A percentile compares a stretch with the other conserved stretches of the same genome.
phyloP scores from a whole-genome alignment of 2,113 vertebrate genomes.

The Gavia stellata region DNA sequence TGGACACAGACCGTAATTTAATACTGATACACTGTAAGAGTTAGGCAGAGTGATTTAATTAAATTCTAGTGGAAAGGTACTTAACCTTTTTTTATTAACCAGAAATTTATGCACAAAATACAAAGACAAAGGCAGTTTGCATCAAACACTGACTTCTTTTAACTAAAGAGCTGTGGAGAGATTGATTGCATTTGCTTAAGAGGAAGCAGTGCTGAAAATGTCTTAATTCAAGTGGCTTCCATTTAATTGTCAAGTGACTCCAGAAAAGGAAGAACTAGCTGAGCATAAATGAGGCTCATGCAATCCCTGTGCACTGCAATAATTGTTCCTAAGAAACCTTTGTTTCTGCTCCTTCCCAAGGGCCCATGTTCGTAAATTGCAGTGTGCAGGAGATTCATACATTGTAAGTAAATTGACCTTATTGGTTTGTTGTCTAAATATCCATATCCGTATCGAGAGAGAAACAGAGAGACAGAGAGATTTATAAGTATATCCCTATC shows the following conservation, averaged over 20 bases:
- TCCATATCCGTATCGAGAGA: neutral
- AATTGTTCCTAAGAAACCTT: neutral
- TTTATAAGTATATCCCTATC: accelerated
- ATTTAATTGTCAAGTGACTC: conserved; percentile 44
- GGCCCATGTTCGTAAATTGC: neutral
- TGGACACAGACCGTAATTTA: neutral
- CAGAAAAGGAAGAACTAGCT: neutral
- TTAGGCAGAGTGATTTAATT: neutral
- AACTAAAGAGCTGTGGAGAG: neutral
- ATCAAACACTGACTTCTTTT: conserved; percentile 5
- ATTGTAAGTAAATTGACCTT: neutral
- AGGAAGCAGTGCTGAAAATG: conserved; percentile 27
- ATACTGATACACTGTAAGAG: neutral
- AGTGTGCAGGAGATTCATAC: neutral
- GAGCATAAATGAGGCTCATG: neutral
- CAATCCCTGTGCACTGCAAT: neutral
- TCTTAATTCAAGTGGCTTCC: conserved; percentile 48
- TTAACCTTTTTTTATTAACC: conserved; percentile 29
- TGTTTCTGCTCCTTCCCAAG: neutral
- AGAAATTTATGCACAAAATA: conserved; percentile 30
- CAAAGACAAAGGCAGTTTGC: conserved; percentile 32
- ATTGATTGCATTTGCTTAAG: conserved; percentile 56
- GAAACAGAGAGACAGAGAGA: neutral
- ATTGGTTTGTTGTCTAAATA: neutral
- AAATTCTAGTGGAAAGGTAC: neutral